Evolutionary conservation across 2,797 vertebrate genomes (phyloP).

Genomic region (Siniperca scherzeri): DNA sequence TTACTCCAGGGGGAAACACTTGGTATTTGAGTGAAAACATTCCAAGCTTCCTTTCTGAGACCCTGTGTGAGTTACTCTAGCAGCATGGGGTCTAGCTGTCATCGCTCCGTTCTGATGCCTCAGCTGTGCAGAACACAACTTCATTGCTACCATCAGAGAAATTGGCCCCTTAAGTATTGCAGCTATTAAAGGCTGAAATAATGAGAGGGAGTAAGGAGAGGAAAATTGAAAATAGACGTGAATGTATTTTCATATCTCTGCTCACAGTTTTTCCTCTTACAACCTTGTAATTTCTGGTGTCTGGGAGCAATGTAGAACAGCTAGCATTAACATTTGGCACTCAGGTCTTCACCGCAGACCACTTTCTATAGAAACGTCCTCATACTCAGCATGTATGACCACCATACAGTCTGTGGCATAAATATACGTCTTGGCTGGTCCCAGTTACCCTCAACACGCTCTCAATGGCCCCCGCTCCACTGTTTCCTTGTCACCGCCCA

Average conservation of each 20-base stretch:
- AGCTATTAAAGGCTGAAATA: conserved; percentile 67
- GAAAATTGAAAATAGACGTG: conserved; percentile 72
- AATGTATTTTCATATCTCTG: conserved; percentile 74
- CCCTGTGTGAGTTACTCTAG: conserved; percentile 53
- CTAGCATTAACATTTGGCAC: conserved; percentile 67
- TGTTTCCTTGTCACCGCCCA: conserved; percentile 35
- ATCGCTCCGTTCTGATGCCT: conserved; percentile 63
- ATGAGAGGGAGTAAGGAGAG: conserved; percentile 62
- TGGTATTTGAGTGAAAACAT: conserved; percentile 74
- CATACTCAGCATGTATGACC: conserved; percentile 56
- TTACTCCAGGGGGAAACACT: conserved; percentile 68
- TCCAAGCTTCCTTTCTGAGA: conserved; percentile 70
- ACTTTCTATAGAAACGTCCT: conserved; percentile 60
- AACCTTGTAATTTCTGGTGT: conserved; percentile 79
- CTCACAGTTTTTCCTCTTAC: conserved; percentile 68
- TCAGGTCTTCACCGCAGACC: conserved; percentile 64
- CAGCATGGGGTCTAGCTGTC: conserved; percentile 76
- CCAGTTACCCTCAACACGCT: conserved; percentile 39
- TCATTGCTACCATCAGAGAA: conserved; percentile 59
- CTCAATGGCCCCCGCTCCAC: conserved; percentile 22
- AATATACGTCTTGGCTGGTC: conserved; percentile 44
- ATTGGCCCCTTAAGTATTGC: conserved; percentile 36
- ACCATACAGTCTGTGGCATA: conserved; percentile 56
- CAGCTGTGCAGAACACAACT: conserved; percentile 74
- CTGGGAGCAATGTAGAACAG: conserved; percentile 58